Evolutionary conservation across 2,113 vertebrate species (phyloP).

Genomic region (Gorsachius goisagi): DNA sequence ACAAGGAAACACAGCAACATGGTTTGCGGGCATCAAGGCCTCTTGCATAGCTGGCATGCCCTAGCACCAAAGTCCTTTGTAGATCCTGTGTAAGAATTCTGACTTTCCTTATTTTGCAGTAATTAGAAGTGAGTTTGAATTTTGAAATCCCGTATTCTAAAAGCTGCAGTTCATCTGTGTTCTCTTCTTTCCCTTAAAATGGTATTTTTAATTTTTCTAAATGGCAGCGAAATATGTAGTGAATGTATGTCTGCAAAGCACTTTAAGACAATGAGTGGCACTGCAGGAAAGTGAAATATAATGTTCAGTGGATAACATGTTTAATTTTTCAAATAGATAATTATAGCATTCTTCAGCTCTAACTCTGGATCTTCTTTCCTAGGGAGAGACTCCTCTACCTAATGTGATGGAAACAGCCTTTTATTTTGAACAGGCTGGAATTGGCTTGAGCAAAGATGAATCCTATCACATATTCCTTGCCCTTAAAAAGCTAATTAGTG

Average conservation of each 20-base stretch:
- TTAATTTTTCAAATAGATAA: background rate
- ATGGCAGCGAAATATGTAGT: background rate
- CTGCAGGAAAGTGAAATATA: background rate
- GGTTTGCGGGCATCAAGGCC: background rate
- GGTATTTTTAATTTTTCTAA: background rate
- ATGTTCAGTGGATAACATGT: background rate
- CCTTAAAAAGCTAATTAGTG: conserved; percentile 84
- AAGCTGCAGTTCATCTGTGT: background rate
- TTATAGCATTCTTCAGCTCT: background rate
- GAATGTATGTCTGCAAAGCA: background rate
- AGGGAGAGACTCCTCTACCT: conserved; percentile 82
- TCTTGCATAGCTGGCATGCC: background rate
- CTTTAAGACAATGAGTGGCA: background rate
- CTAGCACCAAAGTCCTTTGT: background rate
- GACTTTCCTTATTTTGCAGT: background rate
- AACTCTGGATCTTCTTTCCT: conserved; percentile 3
- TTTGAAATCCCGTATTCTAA: background rate
- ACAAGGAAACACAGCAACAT: background rate
- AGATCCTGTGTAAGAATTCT: background rate
- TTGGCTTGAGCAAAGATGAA: conserved; percentile 86
- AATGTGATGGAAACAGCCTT: conserved; percentile 88
- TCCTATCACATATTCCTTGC: conserved; percentile 87
- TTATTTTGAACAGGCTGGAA: conserved; percentile 90
- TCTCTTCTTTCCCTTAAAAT: background rate
- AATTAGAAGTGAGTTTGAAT: background rate